A percentile compares a stretch with the other conserved stretches of the same genome.
These are phyloP conservation scores for Poecile atricapillus DNA, from an alignment of 2,113 vertebrate species.

Conservation along the genomic window DNA sequence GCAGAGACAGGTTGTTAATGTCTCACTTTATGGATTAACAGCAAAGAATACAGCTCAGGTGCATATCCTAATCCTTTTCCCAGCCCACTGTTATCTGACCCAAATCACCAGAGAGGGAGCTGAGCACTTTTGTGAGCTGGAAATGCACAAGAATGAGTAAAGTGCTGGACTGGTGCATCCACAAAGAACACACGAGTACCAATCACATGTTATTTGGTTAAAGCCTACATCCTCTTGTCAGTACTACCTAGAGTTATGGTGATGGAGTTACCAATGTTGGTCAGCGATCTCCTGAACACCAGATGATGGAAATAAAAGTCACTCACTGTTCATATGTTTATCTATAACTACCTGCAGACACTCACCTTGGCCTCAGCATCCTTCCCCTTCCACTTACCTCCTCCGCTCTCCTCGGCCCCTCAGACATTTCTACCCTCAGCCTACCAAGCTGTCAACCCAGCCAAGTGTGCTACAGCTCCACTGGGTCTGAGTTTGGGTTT, in stretches of 20 bases:
- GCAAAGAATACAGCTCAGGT: not conserved
- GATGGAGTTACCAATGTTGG: not conserved
- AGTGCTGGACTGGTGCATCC: rapidly evolving
- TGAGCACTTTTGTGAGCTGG: not conserved
- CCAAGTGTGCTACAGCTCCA: not conserved
- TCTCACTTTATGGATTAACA: not conserved
- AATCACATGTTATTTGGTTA: not conserved
- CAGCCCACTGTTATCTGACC: not conserved
- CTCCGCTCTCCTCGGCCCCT: not conserved
- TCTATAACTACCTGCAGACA: not conserved
- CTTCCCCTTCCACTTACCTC: not conserved
- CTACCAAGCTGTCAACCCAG: not conserved
- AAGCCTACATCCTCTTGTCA: not conserved
- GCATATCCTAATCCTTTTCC: not conserved
- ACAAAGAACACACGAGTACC: not conserved
- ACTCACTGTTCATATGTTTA: not conserved
- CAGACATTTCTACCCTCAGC: not conserved
- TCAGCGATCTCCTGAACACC: not conserved
- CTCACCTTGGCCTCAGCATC: not conserved
- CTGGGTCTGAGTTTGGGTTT: not conserved
- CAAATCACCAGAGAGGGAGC: not conserved
- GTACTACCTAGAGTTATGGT: rapidly evolving
- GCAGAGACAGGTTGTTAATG: not conserved
- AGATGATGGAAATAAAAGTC: not conserved
- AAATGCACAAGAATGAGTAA: not conserved